Evolutionary conservation across 2,797 vertebrate genomes (phyloP).

Genomic region (Anabacerthia variegaticeps): DNA sequence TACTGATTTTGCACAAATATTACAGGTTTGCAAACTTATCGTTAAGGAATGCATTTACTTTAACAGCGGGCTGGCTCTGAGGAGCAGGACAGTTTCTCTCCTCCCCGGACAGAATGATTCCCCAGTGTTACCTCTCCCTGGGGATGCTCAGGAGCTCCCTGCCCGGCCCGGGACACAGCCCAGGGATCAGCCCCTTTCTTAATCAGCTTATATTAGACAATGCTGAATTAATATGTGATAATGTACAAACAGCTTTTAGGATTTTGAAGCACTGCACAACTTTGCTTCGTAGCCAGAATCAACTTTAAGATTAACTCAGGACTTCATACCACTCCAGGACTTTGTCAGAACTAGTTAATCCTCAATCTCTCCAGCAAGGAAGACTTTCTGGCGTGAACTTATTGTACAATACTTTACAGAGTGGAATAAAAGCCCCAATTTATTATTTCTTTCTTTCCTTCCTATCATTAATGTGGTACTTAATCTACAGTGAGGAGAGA

Average conservation of each 20-base stretch:
- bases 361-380: not conserved
- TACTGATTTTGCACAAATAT: not conserved
- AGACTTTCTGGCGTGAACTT: not conserved
- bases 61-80: not conserved
- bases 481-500: not conserved
- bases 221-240: not conserved
- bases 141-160: not conserved
- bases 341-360: not conserved
- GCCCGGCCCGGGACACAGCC: not conserved
- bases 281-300: not conserved
- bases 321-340: not conserved
- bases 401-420: not conserved
- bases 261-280: not conserved
- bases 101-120: not conserved
- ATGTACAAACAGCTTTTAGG: not conserved
- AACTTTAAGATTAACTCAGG: not conserved
- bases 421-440: not conserved
- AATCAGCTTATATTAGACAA: not conserved
- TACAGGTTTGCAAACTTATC: accelerated
- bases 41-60: not conserved
- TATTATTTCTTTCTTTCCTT: not conserved
- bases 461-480: not conserved
- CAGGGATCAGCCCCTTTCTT: accelerated
- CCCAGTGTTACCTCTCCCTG: accelerated
- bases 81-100: not conserved